Percentiles rank a stretch among this genome's conserved stretches.
These are phyloP conservation scores for Drosophila picticornis DNA, from an alignment of 2,888 invertebrate species.

Conservation along the genomic window DNA sequence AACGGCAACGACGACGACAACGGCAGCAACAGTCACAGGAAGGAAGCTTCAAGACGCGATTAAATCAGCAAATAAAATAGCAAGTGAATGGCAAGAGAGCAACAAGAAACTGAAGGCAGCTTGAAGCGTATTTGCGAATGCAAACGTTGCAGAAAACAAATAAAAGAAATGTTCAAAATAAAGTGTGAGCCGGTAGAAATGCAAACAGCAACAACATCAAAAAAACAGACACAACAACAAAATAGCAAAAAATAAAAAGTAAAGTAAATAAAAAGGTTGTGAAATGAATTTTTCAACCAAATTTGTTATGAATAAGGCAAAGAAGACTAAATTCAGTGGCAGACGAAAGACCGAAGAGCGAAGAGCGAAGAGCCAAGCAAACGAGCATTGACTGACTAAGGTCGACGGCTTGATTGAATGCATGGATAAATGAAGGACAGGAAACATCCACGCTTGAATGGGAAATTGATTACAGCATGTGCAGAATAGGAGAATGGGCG, in stretches of 20 bases:
- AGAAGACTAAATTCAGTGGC: neutral
- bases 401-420: conserved; percentile 72
- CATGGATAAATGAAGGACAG: conserved; percentile 73
- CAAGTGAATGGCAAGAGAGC: conserved; percentile 69
- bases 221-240: conserved; percentile 27
- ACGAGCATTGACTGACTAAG: conserved; percentile 47
- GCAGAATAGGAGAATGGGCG: conserved; percentile 46
- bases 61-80: conserved; percentile 80
- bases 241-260: conserved; percentile 7
- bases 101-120: conserved; percentile 72
- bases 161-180: conserved; percentile 31
- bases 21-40: conserved; percentile 73
- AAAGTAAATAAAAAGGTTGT: conserved; percentile 39
- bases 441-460: conserved; percentile 48
- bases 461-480: conserved; percentile 69
- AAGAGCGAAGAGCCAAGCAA: conserved; percentile 12
- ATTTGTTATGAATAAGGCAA: conserved; percentile 48
- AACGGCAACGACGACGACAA: neutral
- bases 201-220: conserved; percentile 40
- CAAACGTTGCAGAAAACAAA: conserved; percentile 64
- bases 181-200: conserved; percentile 46
- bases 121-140: conserved; percentile 61
- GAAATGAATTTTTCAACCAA: conserved; percentile 64
- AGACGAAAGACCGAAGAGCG: no score
- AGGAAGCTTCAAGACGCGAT: conserved; percentile 80